phyloP scores from a whole-genome alignment of 2,113 vertebrate genomes.

The Alethe diademata region DNA sequence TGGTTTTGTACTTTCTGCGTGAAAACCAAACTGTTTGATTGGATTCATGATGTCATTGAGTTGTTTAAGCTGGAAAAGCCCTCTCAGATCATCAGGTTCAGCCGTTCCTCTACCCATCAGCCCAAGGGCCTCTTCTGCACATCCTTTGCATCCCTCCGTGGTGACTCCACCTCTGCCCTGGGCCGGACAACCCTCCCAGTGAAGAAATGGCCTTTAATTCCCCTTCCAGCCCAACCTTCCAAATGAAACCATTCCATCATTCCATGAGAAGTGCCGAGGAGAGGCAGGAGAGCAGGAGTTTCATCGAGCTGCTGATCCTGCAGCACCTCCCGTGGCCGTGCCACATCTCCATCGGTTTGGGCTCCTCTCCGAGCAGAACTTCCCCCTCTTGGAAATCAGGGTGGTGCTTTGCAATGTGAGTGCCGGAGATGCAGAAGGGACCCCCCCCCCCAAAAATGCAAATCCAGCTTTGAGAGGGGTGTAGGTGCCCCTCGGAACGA shows the following conservation, averaged over 20 bases:
- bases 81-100: not conserved
- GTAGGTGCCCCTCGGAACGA: too few species aligned
- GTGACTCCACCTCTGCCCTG: not conserved
- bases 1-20: rapidly evolving
- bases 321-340: rapidly evolving
- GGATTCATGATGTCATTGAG: rapidly evolving
- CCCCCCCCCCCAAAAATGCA: not conserved
- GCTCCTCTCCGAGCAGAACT: not conserved
- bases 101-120: not conserved
- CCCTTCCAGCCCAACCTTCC: not conserved
- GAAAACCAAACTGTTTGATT: rapidly evolving
- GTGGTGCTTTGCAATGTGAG: rapidly evolving
- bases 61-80: not conserved
- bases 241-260: not conserved
- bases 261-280: not conserved
- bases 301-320: not conserved
- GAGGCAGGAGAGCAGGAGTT: not conserved
- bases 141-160: not conserved
- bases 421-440: not conserved
- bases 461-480: not conserved
- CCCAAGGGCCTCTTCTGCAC: not conserved
- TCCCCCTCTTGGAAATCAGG: not conserved
- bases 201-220: not conserved
- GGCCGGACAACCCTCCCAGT: too few species aligned
- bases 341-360: rapidly evolving